Percentiles rank a stretch among this genome's conserved stretches.
These are phyloP conservation scores for Allacma fusca DNA, from an alignment of 2,888 invertebrate genomes.

Conservation along the genomic window DNA sequence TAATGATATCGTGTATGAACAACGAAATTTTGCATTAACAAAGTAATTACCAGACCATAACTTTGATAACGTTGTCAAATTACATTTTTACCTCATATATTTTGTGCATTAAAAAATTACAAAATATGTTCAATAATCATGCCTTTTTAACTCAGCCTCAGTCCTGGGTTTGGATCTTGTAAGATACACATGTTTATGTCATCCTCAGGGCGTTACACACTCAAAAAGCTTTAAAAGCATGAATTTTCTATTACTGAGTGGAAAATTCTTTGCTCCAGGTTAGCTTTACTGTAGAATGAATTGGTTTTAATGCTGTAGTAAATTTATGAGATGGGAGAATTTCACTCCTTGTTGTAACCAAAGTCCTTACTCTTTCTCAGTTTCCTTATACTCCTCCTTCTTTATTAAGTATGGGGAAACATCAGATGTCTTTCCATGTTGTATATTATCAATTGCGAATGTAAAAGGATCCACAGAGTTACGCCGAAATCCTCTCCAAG, in stretches of 20 bases:
- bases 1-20: slow-evolving; percentile 8
- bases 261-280: neutral
- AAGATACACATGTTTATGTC: slow-evolving; percentile 3
- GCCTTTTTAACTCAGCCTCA: neutral
- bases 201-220: slow-evolving; percentile 6
- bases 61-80: slow-evolving; percentile 1
- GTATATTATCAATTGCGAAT: neutral
- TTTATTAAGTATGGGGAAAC: slow-evolving; percentile 4
- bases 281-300: neutral
- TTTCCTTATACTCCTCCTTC: neutral
- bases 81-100: slow-evolving; percentile 14
- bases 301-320: neutral
- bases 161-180: neutral
- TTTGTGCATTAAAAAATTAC: slow-evolving; percentile 2
- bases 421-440: neutral
- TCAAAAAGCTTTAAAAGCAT: slow-evolving; percentile 5
- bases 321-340: slow-evolving; percentile 2
- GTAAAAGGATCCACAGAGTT: slow-evolving; percentile 7
- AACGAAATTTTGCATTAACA: neutral
- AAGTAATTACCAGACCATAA: slow-evolving; percentile 10
- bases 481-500: neutral
- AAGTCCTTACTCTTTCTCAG: neutral
- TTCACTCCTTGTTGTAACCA: slow-evolving; percentile 2
- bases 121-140: neutral
- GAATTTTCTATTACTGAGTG: neutral